Base-by-base conservation (phyloP, 1,140 invertebrate genomes). In the Drosophila cardini region DNA sequence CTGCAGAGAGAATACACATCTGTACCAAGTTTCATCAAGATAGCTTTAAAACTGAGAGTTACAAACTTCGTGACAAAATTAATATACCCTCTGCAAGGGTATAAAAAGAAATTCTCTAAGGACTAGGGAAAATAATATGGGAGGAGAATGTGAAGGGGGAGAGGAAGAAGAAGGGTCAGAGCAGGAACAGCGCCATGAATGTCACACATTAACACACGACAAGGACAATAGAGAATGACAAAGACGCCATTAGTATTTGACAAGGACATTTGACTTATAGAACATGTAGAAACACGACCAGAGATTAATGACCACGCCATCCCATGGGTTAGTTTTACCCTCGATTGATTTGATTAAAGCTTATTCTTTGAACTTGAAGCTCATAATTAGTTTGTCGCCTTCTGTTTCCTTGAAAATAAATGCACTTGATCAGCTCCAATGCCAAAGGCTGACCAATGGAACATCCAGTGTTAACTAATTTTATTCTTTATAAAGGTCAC, bases 191-290 rank as follows among this genome's bases (percentile, higher is more conserved):
- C 30, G 60, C 55, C 38, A 63, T 75, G 68, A 64, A 53, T 73
- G 83, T 65, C 75, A 46, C 80, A 87, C 79, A 86, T 83, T 83
- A 87, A 86, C 79, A 79, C 81, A 68, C 57, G 65, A 70, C 83
- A 87, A 87, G 84, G 84, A 87, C 83, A 89, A 77, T 76, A 65
- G 64, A 13, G 70, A 67, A 48, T 48, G 38, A 21, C 30, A 67
- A 46, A 72, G 80, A 80, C 76, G 84, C 84, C 83, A 87, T 87
- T 87, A 87, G 84, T 89, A 73, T 83, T 80, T 78, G 80, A 89
- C 83, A 87, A 87, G 84, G 83, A 83, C 84, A 89, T 77, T 72
- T 72, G 73, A 55, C 61, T 78, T 64, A 81, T 45, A 46, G 30
- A 53, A 50, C 60, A 67, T 67, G 56, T 63, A 76, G 40, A 48